These are phyloP conservation scores for Chymomyza amoena DNA, from an alignment of 2,888 invertebrate species.

Conservation along the genomic window DNA sequence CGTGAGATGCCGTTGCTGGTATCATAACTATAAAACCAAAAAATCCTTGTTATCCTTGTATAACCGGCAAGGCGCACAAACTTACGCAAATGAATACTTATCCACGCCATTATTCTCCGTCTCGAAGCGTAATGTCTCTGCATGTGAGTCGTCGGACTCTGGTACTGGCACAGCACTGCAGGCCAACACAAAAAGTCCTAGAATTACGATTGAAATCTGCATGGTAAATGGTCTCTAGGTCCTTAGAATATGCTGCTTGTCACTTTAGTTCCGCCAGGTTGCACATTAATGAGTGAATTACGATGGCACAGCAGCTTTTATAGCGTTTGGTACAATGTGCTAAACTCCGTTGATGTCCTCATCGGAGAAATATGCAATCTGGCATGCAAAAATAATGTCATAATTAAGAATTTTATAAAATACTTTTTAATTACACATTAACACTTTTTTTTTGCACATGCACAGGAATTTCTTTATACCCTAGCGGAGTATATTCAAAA, in stretches of 20 bases:
- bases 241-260: background rate
- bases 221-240: conserved; percentile 30
- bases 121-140: conserved; percentile 65
- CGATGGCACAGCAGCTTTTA: conserved; percentile 43
- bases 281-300: conserved; percentile 45
- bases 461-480: background rate
- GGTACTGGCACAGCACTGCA: conserved; percentile 48
- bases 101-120: conserved; percentile 82
- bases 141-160: conserved; percentile 58
- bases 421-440: conserved; percentile 64
- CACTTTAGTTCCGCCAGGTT: conserved; percentile 26
- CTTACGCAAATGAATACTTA: conserved; percentile 82
- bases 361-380: conserved; percentile 30
- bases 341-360: conserved; percentile 29
- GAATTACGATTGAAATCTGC: conserved; percentile 55
- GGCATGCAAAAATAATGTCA: conserved; percentile 8
- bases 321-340: conserved; percentile 19
- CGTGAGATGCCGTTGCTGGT: conserved; percentile 79
- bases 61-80: conserved; percentile 4
- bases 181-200: conserved; percentile 24
- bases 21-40: conserved; percentile 72
- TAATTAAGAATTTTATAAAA: conserved; percentile 46
- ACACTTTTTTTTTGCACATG: conserved; percentile 29
- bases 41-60: background rate
- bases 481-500: background rate